phyloP scores from a whole-genome alignment of 1,140 invertebrate genomes.

The Platyscapa corneri region DNA sequence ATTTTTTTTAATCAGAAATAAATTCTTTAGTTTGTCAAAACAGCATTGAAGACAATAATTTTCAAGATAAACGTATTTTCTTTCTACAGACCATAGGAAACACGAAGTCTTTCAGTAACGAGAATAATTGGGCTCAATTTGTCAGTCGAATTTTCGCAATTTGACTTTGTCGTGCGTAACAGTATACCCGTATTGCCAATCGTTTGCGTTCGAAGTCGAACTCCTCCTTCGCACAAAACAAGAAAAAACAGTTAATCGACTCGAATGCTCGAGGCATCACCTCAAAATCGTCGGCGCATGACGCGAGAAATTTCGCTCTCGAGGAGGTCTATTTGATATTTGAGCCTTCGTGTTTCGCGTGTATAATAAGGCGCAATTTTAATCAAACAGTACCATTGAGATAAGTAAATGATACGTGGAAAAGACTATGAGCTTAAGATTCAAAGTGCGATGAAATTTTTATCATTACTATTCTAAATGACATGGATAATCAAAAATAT shows the following conservation, averaged over 20 bases:
- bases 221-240: not conserved
- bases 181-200: not conserved
- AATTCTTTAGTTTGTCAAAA: not conserved
- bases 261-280: not conserved
- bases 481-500: not conserved
- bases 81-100: too few relatives aligned
- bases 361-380: not conserved
- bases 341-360: not conserved
- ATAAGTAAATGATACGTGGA: not conserved
- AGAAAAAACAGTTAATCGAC: not conserved
- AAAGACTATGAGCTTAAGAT: not conserved
- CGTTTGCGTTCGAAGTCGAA: not conserved
- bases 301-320: too few relatives aligned
- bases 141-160: slow-evolving; percentile 2
- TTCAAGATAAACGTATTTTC: not conserved
- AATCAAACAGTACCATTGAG: not conserved
- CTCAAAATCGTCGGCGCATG: not conserved
- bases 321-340: not conserved
- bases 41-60: not conserved
- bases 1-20: not conserved
- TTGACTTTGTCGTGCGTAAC: not conserved
- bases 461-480: not conserved
- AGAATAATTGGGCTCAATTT: not conserved
- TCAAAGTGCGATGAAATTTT: not conserved
- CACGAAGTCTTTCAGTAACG: not conserved